A percentile compares a stretch with the other conserved stretches of the same genome.
Evolutionary conservation across 2,113 vertebrate genomes (phyloP).

Genomic region (Syngnathoides biaculeatus): DNA sequence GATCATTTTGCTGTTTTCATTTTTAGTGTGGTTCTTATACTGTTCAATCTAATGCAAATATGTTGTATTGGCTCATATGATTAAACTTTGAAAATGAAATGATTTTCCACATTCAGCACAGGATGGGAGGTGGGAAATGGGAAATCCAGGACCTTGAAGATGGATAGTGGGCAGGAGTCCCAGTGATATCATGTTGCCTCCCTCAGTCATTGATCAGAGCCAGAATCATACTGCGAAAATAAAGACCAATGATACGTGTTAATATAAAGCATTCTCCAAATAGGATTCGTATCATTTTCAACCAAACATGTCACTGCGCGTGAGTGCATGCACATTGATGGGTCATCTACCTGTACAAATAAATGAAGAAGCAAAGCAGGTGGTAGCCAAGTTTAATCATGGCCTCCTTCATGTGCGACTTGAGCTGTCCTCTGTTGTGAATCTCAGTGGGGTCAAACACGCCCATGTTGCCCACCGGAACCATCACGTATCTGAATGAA

Average conservation of each 20-base stretch:
- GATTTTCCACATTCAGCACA: conserved; percentile 14
- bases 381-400: conserved; percentile 99
- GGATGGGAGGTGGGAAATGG: not conserved
- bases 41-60: not conserved
- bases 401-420: conserved; percentile 97
- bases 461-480: conserved; percentile 96
- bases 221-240: conserved; percentile 90
- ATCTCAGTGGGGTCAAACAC: conserved; percentile 98
- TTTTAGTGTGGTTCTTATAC: not conserved
- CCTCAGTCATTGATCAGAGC: conserved; percentile 95
- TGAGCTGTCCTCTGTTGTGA: conserved; percentile 94
- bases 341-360: conserved; percentile 88
- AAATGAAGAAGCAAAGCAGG: conserved; percentile 98
- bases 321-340: not conserved
- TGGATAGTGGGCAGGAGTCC: conserved; percentile 27
- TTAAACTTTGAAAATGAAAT: conserved; percentile 15
- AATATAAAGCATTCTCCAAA: not conserved
- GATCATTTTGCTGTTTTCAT: not conserved
- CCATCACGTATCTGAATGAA: conserved; percentile 82
- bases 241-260: conserved; percentile 17
- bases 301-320: not conserved
- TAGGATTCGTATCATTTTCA: not conserved
- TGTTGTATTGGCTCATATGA: not conserved
- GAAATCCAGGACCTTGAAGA: conserved; percentile 33
- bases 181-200: conserved; percentile 49